Percentiles rank a stretch among this genome's conserved stretches.
Evolutionary conservation across 1,140 invertebrate genomes (phyloP).

Genomic region (Neodiprion pinetum): DNA sequence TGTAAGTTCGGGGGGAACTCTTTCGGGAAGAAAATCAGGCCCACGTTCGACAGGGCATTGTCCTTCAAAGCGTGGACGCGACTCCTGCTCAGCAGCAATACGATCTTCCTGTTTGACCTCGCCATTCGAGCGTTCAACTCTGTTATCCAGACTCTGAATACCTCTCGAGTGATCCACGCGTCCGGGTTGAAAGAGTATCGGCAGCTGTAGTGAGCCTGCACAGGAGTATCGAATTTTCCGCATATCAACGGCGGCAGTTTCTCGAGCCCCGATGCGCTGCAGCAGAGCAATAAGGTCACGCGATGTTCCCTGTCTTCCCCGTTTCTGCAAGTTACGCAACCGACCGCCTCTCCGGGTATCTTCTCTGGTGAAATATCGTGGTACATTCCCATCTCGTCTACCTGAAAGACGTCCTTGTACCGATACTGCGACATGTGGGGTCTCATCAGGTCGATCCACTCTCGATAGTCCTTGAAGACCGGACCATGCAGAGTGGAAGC

Average conservation of each 20-base stretch:
- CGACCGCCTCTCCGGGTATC: not conserved
- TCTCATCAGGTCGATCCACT: slow-evolving; percentile 44
- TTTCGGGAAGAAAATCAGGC: slow-evolving; percentile 43
- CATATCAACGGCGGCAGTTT: slow-evolving; percentile 45
- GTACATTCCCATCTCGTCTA: slow-evolving; percentile 46
- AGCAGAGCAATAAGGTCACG: slow-evolving; percentile 37
- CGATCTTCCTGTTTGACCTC: slow-evolving; percentile 32
- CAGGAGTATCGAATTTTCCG: slow-evolving; percentile 30
- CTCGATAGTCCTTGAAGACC: slow-evolving; percentile 40
- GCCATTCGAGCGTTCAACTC: slow-evolving; percentile 40
- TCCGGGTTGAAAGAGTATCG: slow-evolving; percentile 35
- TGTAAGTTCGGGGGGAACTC: slow-evolving; percentile 39
- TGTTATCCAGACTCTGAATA: slow-evolving; percentile 41
- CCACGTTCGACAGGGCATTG: slow-evolving; percentile 38
- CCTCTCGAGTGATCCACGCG: slow-evolving; percentile 38
- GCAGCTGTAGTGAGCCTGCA: slow-evolving; percentile 28
- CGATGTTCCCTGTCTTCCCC: slow-evolving; percentile 18
- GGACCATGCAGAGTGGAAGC: slow-evolving; percentile 33
- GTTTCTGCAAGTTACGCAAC: slow-evolving; percentile 8
- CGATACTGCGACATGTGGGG: slow-evolving; percentile 38
- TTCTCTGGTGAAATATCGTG: slow-evolving; percentile 29
- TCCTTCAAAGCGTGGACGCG: slow-evolving; percentile 34
- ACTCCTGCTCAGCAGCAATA: slow-evolving; percentile 40
- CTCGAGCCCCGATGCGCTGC: slow-evolving; percentile 43
- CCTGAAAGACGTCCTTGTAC: slow-evolving; percentile 42